phyloP scores from a whole-genome alignment of 2,797 vertebrate species.

The Cryptoblepharus egeriae region DNA sequence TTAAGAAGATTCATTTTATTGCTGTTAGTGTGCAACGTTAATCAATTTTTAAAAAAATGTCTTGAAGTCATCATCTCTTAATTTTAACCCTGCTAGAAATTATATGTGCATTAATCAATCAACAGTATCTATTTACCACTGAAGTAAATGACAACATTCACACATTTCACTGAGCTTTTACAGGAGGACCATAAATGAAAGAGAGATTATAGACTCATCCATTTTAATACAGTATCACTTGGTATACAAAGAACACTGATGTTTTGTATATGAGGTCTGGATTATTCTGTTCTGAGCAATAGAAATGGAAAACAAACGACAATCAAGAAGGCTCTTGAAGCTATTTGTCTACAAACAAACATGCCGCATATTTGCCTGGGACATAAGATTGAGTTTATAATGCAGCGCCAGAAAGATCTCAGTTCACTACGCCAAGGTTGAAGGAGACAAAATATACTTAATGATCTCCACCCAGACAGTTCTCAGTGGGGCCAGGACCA shows the following conservation, averaged over 20 bases:
- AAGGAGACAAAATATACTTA: not conserved
- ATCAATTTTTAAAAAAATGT: no score
- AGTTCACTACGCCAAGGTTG: constrained; percentile 3
- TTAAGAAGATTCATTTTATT: no score
- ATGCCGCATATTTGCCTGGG: not conserved
- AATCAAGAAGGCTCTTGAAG: constrained; percentile 7
- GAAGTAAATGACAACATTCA: not conserved
- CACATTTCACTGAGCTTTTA: not conserved
- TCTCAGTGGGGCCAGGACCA: no score
- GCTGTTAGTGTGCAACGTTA: no score
- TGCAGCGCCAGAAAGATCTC: not conserved
- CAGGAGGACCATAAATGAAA: not conserved
- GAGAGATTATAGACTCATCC: not conserved
- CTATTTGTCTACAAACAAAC: not conserved
- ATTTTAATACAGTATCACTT: not conserved
- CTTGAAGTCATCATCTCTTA: no score
- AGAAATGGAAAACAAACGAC: constrained; percentile 12
- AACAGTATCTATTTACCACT: not conserved
- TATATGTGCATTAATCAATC: not conserved
- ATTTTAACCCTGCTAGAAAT: not conserved
- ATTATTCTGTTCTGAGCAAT: constrained; percentile 3
- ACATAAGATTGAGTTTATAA: constrained; percentile 9
- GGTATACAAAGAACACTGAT: not conserved
- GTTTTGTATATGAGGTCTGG: not conserved
- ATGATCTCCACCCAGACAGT: not conserved